phyloP scores from a whole-genome alignment of 2,797 vertebrate genomes.

The Paramormyrops hopkinsi region DNA sequence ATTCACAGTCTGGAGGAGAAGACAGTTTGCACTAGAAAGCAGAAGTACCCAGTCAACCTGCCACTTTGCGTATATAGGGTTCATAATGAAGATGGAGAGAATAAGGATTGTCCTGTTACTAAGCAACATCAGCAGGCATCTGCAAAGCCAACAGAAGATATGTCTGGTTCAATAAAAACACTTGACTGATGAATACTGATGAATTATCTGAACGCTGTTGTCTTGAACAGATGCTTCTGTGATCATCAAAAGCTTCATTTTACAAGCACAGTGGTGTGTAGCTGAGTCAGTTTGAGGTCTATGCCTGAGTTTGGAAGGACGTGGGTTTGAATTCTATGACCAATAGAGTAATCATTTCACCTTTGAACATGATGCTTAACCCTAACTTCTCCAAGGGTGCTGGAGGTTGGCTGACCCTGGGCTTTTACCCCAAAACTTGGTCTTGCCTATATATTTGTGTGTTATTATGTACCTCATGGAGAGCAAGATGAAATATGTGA shows the following conservation, averaged over 20 bases:
- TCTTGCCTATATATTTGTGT: background rate
- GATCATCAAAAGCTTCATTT: background rate
- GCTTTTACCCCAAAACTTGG: background rate
- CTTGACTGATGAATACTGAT: background rate
- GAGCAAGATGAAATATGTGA: background rate
- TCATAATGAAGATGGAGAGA: background rate
- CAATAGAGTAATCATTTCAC: background rate
- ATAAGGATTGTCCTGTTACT: background rate
- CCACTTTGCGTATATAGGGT: background rate
- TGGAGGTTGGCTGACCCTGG: background rate
- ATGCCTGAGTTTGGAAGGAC: background rate
- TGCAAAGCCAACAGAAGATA: background rate
- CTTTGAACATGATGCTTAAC: background rate
- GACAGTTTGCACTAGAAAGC: background rate
- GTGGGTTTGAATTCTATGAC: background rate
- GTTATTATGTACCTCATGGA: background rate
- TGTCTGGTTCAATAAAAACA: background rate
- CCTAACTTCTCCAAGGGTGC: background rate
- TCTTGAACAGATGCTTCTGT: background rate
- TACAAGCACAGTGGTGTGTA: background rate
- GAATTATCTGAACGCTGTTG: background rate
- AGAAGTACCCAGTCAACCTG: background rate
- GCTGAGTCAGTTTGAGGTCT: background rate
- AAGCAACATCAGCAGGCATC: constrained; percentile 3
- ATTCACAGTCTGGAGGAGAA: background rate